Evolutionary conservation across 2,888 invertebrate genomes (phyloP).

Genomic region (Cataglyphis albicans): DNA sequence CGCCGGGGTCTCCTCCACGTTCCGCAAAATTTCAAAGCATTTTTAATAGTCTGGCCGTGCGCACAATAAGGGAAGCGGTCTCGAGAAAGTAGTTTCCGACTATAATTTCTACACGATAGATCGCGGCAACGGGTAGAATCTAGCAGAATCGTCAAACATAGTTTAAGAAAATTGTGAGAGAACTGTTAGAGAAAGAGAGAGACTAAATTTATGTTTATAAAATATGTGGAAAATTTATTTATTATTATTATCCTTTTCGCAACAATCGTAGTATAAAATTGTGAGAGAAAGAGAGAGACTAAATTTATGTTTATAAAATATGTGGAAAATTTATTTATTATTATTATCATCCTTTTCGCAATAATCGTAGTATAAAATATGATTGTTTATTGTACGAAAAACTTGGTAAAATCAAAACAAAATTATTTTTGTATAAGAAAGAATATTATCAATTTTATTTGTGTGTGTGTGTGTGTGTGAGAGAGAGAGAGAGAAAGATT

Average conservation of each 20-base stretch:
- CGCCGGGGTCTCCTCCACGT: conserved; percentile 1
- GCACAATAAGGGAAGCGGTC: conserved; percentile 37
- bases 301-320: not conserved
- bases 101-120: conserved; percentile 36
- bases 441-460: not conserved
- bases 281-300: not conserved
- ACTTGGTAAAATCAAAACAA: not conserved
- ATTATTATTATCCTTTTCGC: conserved; percentile 5
- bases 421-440: not conserved
- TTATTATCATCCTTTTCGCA: conserved; percentile 7
- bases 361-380: not conserved
- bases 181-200: conserved; percentile 5
- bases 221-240: conserved; percentile 17
- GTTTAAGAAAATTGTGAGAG: conserved; percentile 35
- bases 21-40: conserved; percentile 47
- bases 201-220: not conserved
- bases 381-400: conserved; percentile 6
- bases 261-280: conserved; percentile 4
- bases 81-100: conserved; percentile 31
- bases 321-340: conserved; percentile 17
- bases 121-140: not conserved
- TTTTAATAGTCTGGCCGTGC: conserved; percentile 36
- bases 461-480: not conserved
- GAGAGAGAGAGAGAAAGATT: not conserved
- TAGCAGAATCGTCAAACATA: conserved; percentile 12